Percentiles rank a stretch among this genome's conserved stretches.
These are phyloP conservation scores for Helobdella robusta DNA, from an alignment of 2,888 invertebrate species.

Conservation along the genomic window DNA sequence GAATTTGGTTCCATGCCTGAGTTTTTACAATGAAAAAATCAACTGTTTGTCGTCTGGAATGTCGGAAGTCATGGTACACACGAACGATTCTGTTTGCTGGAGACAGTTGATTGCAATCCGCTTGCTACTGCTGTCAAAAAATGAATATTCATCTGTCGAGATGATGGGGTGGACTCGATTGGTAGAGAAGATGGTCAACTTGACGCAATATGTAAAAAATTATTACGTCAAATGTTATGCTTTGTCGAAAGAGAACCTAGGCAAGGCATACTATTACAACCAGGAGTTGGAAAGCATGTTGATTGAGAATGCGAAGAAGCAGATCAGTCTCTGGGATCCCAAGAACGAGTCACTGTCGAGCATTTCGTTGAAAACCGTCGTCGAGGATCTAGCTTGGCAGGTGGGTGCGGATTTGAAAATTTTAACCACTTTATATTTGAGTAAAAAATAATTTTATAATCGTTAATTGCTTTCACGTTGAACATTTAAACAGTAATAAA, in stretches of 20 bases:
- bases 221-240: conserved; percentile 5
- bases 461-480: not conserved
- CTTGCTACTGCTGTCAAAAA: not conserved
- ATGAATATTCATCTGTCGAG: conserved; percentile 6
- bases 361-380: not conserved
- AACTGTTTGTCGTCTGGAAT: conserved; percentile 8
- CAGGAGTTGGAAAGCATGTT: not conserved
- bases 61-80: conserved; percentile 3
- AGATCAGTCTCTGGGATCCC: conserved; percentile 16
- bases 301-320: conserved; percentile 4
- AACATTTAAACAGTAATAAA: not conserved
- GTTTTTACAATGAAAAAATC: not conserved
- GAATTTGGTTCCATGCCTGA: conserved; percentile 7
- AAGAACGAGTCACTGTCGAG: not conserved
- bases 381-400: conserved; percentile 13
- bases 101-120: not conserved
- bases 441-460: not conserved
- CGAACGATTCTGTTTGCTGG: not conserved
- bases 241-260: conserved; percentile 18
- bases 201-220: not conserved
- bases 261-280: conserved; percentile 20
- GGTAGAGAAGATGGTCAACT: not conserved
- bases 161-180: conserved; percentile 2
- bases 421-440: too few relatives aligned
- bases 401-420: not conserved